Conservation (phyloP, 2,888 invertebrate genomes). For the Lasioglossum morio region DNA sequence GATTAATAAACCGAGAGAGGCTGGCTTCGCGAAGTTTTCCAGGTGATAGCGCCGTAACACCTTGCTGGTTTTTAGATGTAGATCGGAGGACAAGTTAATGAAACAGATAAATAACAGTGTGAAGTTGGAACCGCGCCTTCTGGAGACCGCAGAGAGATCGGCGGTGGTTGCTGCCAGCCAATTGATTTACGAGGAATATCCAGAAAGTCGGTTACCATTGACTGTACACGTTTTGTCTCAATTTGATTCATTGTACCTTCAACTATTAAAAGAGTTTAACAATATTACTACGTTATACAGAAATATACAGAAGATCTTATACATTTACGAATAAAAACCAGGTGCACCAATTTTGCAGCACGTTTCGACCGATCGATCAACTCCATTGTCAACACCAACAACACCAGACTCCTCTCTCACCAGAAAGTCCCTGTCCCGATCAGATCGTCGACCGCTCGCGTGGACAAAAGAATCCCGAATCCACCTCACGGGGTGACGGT, state of each 20-base stretch:
- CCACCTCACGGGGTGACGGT: not conserved
- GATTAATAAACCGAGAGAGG: slow-evolving; percentile 42
- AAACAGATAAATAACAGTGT: slow-evolving; percentile 14
- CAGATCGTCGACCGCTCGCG: slow-evolving; percentile 23
- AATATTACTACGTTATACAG: not conserved
- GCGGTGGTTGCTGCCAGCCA: not conserved
- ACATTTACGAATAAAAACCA: not conserved
- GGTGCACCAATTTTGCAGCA: not conserved
- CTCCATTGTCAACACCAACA: not conserved
- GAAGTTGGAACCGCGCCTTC: not conserved
- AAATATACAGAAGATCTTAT: too few species aligned
- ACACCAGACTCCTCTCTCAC: not conserved
- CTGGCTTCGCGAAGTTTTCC: slow-evolving; percentile 32
- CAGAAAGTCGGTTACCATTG: not conserved
- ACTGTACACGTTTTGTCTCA: not conserved
- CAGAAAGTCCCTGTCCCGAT: not conserved
- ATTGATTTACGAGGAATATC: not conserved
- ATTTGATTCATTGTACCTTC: not conserved
- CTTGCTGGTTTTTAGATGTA: slow-evolving; percentile 19
- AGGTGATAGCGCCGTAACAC: slow-evolving; percentile 9
- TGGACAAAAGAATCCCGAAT: slow-evolving; percentile 25
- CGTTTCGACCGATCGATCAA: not conserved
- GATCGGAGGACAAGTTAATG: slow-evolving; percentile 20
- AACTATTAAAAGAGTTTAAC: not conserved
- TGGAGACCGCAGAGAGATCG: not conserved